A percentile compares a stretch with the other conserved stretches of the same genome.
Evolutionary conservation across 1,140 invertebrate genomes (phyloP).

Genomic region (Drosophila arizonae): DNA sequence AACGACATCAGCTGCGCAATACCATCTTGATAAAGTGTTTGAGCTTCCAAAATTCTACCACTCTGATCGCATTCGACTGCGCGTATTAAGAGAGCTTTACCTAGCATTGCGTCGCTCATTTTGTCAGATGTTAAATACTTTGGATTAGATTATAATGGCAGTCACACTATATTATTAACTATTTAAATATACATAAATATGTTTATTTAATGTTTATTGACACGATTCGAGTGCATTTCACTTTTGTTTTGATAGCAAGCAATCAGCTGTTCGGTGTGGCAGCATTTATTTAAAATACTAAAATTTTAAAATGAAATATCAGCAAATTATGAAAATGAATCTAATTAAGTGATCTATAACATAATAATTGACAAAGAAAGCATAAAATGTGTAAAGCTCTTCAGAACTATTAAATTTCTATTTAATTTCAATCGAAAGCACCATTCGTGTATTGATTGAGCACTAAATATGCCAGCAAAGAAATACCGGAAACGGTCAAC

Average conservation of each 20-base stretch:
- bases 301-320: background rate
- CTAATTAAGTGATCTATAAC: background rate
- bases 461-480: too few species aligned
- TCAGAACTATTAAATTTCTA: too few species aligned
- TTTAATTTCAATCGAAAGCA: background rate
- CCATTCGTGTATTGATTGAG: too few species aligned
- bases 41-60: slow-evolving; percentile 69
- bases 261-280: slow-evolving; percentile 33
- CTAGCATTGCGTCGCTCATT: slow-evolving; percentile 50
- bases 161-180: background rate
- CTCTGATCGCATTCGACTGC: slow-evolving; percentile 71
- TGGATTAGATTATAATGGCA: slow-evolving; percentile 6
- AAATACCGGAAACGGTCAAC: too few species aligned
- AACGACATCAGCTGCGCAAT: slow-evolving; percentile 66
- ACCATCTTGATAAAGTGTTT: slow-evolving; percentile 75
- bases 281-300: background rate
- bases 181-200: background rate
- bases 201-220: background rate
- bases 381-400: too few species aligned
- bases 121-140: background rate
- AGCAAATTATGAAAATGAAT: too few species aligned
- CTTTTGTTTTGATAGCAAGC: slow-evolving; percentile 7
- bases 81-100: slow-evolving; percentile 60
- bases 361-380: too few species aligned
- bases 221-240: background rate